Evolutionary conservation across 2,797 vertebrate species (phyloP).

Genomic region (Microtus californicus): DNA sequence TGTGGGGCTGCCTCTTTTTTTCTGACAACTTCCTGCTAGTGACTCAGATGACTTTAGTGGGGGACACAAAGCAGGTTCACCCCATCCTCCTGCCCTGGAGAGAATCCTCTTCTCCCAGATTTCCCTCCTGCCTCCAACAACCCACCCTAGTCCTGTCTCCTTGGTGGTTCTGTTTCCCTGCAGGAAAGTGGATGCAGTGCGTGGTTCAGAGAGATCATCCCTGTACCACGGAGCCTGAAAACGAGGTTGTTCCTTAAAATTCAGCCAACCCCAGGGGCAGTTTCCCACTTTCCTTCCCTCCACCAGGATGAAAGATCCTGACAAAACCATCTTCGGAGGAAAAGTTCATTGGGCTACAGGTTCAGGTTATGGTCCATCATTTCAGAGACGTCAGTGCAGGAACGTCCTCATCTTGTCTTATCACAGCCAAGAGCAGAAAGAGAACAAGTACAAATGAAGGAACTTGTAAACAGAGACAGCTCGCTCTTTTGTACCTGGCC

Average conservation of each 20-base stretch:
- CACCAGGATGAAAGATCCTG: too few species aligned
- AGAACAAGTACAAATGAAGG: background rate
- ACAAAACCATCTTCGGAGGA: background rate
- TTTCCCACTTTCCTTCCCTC: background rate
- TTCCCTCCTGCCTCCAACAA: background rate
- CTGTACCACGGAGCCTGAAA: background rate
- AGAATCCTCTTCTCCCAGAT: too few species aligned
- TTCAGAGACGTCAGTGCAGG: background rate
- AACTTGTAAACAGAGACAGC: too few species aligned
- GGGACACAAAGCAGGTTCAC: background rate
- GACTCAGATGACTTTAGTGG: background rate
- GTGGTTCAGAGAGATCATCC: background rate
- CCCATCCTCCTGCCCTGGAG: too few species aligned
- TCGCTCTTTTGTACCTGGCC: too few species aligned
- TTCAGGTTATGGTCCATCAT: fast-evolving
- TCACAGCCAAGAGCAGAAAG: background rate
- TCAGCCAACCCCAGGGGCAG: background rate
- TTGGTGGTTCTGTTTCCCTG: background rate
- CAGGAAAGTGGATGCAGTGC: background rate
- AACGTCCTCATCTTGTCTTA: background rate
- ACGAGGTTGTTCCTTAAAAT: background rate
- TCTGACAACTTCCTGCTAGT: background rate
- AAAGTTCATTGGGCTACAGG: background rate
- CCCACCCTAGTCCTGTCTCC: background rate
- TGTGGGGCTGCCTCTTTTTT: background rate